A percentile compares a stretch with the other conserved stretches of the same genome.
Evolutionary conservation across 2,888 invertebrate species (phyloP).

Genomic region (Cyclophora punctaria): DNA sequence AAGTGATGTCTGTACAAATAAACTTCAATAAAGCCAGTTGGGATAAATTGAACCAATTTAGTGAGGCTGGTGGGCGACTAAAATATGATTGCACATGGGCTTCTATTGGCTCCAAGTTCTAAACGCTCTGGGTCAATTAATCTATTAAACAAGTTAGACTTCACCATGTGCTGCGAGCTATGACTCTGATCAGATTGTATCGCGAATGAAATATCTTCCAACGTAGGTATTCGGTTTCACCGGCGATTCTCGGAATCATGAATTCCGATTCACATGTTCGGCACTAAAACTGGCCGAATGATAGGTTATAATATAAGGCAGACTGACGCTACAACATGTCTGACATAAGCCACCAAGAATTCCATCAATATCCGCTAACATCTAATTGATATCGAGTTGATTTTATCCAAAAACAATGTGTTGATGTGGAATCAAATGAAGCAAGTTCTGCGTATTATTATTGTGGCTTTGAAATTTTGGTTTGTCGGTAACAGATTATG

Average conservation of each 20-base stretch:
- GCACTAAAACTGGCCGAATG: too few relatives aligned
- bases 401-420: too few relatives aligned
- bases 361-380: too few relatives aligned
- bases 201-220: background rate
- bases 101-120: constrained; percentile 34
- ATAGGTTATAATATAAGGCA: too few relatives aligned
- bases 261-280: constrained; percentile 9
- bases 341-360: too few relatives aligned
- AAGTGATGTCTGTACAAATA: constrained; percentile 28
- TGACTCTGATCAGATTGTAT: constrained; percentile 4
- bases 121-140: constrained; percentile 41
- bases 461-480: too few relatives aligned
- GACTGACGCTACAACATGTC: too few relatives aligned
- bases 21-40: constrained; percentile 54
- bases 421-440: too few relatives aligned
- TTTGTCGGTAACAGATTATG: too few relatives aligned
- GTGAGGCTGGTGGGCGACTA: constrained; percentile 42
- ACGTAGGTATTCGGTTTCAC: constrained; percentile 3
- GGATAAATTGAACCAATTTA: constrained; percentile 57
- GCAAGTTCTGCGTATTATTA: too few relatives aligned
- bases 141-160: constrained; percentile 23
- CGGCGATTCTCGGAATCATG: constrained; percentile 9
- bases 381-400: too few relatives aligned
- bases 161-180: constrained; percentile 3
- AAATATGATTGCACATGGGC: constrained; percentile 36